These are phyloP conservation scores for Odontamblyopus rebecca DNA, from an alignment of 2,797 vertebrate genomes.

Conservation along the genomic window DNA sequence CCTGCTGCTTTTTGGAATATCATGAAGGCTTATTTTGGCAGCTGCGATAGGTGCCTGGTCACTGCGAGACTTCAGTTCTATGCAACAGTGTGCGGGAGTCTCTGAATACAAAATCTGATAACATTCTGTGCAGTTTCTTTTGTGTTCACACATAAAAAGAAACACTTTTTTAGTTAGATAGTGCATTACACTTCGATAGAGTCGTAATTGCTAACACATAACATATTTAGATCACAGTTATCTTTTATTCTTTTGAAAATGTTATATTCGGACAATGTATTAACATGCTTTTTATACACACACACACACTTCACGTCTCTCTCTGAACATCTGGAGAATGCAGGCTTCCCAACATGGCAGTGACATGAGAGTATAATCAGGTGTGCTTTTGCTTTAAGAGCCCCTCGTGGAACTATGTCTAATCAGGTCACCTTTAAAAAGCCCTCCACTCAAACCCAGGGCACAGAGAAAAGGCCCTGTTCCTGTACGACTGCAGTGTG, in stretches of 20 bases:
- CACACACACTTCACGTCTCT: background rate
- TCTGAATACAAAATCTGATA: background rate
- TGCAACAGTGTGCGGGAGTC: background rate
- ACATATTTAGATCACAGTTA: too few relatives aligned
- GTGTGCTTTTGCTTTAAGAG: constrained; percentile 13
- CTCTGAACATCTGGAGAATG: background rate
- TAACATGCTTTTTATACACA: too few relatives aligned
- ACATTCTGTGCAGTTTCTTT: background rate
- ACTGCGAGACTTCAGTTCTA: background rate
- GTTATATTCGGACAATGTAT: too few relatives aligned
- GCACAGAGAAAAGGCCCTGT: constrained; percentile 1
- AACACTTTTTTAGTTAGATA: background rate
- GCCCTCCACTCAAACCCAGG: background rate
- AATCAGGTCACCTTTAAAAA: constrained; percentile 36
- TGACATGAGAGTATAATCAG: constrained; percentile 2
- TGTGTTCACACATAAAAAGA: background rate
- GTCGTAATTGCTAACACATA: too few relatives aligned
- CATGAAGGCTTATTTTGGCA: background rate
- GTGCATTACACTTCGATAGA: too few relatives aligned
- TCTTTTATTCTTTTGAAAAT: too few relatives aligned
- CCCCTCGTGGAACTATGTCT: constrained; percentile 9
- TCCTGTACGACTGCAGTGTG: background rate
- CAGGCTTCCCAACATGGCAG: background rate
- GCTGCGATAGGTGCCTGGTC: background rate
- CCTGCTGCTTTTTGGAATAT: background rate